phyloP scores from a whole-genome alignment of 2,888 invertebrate species.

The Eupsilia transversa region DNA sequence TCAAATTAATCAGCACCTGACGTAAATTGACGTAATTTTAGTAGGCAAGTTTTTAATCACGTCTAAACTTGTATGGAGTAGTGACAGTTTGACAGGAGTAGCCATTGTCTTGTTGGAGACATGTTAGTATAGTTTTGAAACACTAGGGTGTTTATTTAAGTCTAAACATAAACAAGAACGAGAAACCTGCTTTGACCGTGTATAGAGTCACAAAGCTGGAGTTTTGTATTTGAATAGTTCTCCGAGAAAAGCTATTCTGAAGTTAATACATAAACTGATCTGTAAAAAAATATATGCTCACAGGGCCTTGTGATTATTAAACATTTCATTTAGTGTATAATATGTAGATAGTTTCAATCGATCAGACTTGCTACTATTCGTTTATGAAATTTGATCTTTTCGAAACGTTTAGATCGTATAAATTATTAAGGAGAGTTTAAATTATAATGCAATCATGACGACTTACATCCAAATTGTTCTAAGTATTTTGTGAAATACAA shows the following conservation, averaged over 20 bases:
- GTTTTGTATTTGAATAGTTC: not conserved
- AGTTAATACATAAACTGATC: not conserved
- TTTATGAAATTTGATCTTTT: conserved; percentile 40
- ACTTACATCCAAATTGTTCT: too few species aligned
- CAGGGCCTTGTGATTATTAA: not conserved
- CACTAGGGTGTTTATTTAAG: not conserved
- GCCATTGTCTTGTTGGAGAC: not conserved
- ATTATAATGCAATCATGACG: not conserved
- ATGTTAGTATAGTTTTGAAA: not conserved
- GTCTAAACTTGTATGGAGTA: too few species aligned
- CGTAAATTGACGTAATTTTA: too few species aligned
- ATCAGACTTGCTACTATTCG: conserved; percentile 39
- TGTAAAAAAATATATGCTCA: not conserved
- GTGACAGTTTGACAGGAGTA: too few species aligned
- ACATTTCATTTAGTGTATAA: conserved; percentile 8
- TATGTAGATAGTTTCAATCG: conserved; percentile 42
- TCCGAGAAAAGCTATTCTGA: not conserved
- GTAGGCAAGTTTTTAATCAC: too few species aligned
- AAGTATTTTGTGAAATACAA: too few species aligned
- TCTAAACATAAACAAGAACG: not conserved
- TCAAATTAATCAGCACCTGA: too few species aligned
- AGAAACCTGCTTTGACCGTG: not conserved
- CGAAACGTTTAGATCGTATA: conserved; percentile 25
- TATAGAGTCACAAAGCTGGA: not conserved
- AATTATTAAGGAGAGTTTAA: conserved; percentile 44